These are phyloP conservation scores for Etheostoma perlongum DNA, from an alignment of 2,797 vertebrate genomes.

Conservation along the genomic window DNA sequence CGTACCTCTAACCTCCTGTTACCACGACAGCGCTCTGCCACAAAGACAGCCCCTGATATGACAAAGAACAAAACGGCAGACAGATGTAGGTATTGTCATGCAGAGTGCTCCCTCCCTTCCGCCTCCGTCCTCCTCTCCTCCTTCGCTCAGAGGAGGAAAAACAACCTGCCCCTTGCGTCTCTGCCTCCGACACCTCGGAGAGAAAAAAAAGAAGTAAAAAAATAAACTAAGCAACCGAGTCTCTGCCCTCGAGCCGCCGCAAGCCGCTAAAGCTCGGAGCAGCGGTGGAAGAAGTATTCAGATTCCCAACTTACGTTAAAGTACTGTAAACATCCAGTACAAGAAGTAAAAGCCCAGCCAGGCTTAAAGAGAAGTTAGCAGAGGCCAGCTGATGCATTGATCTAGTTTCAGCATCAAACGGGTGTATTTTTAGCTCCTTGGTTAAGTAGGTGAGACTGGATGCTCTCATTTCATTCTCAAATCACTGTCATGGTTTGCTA, in stretches of 20 bases:
- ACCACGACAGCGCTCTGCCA: conserved; percentile 91
- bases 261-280: conserved; percentile 35
- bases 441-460: conserved; percentile 57
- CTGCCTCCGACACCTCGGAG: conserved; percentile 56
- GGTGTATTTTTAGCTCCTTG: conserved; percentile 71
- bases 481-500: conserved; percentile 33
- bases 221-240: conserved; percentile 13
- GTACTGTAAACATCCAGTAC: too few relatives aligned
- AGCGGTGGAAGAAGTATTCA: conserved; percentile 30
- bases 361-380: conserved; percentile 43
- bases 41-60: conserved; percentile 90
- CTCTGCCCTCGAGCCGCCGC: conserved; percentile 33
- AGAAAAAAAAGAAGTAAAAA: conserved; percentile 31
- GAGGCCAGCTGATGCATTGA: conserved; percentile 70
- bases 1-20: conserved; percentile 94
- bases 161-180: conserved; percentile 48
- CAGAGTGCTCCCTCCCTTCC: conserved; percentile 80
- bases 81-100: conserved; percentile 99
- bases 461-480: conserved; percentile 53
- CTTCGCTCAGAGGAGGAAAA: conserved; percentile 40
- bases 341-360: neutral
- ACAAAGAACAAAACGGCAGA: conserved; percentile 93
- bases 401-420: conserved; percentile 76
- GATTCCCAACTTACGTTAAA: too few relatives aligned
- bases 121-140: conserved; percentile 51